These are phyloP conservation scores for Mellilla xanthometata DNA, from an alignment of 2,888 invertebrate genomes.

Conservation along the genomic window DNA sequence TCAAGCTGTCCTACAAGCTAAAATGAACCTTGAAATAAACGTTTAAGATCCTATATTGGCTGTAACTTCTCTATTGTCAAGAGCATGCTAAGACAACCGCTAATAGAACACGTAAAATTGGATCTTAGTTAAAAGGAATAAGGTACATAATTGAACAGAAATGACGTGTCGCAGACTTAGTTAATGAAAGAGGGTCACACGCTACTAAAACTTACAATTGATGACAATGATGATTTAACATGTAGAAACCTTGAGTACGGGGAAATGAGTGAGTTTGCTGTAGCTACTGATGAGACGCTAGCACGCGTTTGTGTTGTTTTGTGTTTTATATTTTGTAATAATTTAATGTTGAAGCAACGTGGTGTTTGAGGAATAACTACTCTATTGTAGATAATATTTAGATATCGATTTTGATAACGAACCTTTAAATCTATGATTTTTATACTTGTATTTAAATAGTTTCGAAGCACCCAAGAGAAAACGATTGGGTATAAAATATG, in stretches of 20 bases:
- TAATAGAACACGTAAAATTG: constrained; percentile 2
- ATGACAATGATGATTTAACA: constrained; percentile 21
- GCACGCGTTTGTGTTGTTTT: not conserved
- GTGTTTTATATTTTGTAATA: no score
- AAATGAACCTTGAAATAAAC: not conserved
- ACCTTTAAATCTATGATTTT: no score
- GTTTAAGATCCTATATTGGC: constrained; percentile 14
- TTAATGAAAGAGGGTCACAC: constrained; percentile 23
- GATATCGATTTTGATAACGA: no score
- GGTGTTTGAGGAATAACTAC: no score
- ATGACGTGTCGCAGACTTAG: constrained; percentile 7
- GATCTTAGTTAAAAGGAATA: constrained; percentile 17
- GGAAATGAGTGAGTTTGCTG: constrained; percentile 11
- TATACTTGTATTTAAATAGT: no score
- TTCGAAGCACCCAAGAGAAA: no score
- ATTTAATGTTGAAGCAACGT: no score
- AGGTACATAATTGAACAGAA: constrained; percentile 5
- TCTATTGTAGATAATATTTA: no score
- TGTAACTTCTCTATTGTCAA: constrained; percentile 6
- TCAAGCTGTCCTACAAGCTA: constrained; percentile 10
- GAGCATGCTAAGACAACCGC: constrained; percentile 1
- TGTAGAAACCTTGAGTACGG: constrained; percentile 15
- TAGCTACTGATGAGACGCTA: not conserved
- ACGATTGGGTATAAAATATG: no score
- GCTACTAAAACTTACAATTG: constrained; percentile 22